Evolutionary conservation across 2,113 vertebrate genomes (phyloP).

Genomic region (Myrmophylax atrothorax): DNA sequence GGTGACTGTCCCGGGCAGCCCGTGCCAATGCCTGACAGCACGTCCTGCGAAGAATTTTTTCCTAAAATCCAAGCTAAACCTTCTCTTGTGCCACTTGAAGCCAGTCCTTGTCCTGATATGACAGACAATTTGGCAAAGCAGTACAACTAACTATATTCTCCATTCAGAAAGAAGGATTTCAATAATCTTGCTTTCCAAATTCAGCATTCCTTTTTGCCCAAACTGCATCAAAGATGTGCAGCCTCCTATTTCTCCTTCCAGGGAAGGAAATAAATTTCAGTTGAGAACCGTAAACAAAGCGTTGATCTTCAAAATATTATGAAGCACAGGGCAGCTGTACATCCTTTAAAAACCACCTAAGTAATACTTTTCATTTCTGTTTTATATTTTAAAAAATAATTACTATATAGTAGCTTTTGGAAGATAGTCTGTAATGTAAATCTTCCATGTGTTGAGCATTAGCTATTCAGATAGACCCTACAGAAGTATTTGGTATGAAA

Average conservation of each 20-base stretch:
- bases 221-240: background rate
- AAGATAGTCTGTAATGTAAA: background rate
- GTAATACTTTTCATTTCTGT: background rate
- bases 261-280: background rate
- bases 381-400: background rate
- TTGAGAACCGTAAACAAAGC: background rate
- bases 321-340: background rate
- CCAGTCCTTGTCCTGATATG: background rate
- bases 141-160: background rate
- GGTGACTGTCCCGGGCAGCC: background rate
- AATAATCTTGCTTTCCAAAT: background rate
- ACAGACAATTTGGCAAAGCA: background rate
- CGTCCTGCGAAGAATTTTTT: background rate
- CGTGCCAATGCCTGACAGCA: background rate
- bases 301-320: background rate
- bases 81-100: background rate
- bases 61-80: background rate
- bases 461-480: background rate
- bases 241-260: background rate
- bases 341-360: background rate
- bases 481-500: background rate
- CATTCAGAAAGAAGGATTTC: background rate
- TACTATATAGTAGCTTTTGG: background rate
- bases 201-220: background rate
- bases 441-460: background rate